Evolutionary conservation across 2,888 invertebrate genomes (phyloP).

Genomic region (Campoletis raptor): DNA sequence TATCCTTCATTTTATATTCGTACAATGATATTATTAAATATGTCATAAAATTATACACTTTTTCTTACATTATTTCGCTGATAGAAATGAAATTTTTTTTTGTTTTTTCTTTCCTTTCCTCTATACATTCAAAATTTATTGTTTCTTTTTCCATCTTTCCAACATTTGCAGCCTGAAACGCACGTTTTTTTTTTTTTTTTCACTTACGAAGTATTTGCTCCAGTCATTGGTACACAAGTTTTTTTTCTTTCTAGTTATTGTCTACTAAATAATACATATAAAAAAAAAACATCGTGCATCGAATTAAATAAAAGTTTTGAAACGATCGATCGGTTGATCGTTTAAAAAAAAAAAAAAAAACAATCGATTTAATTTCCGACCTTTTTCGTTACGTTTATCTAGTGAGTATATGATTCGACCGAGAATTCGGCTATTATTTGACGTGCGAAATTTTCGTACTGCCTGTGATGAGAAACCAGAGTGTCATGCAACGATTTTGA

Average conservation of each 20-base stretch:
- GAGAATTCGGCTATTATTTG: not conserved
- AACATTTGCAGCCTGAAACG: conserved; percentile 59
- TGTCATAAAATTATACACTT: conserved; percentile 63
- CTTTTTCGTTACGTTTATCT: not conserved
- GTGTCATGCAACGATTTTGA: not conserved
- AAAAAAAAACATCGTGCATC: not conserved
- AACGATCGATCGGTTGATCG: not conserved
- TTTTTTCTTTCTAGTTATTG: not conserved
- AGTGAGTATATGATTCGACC: not conserved
- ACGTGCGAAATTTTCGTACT: not conserved
- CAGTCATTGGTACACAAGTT: conserved; percentile 6
- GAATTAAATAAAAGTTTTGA: conserved; percentile 12
- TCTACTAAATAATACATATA: not conserved
- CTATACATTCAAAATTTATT: not conserved
- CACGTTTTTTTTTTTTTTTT: conserved; percentile 15
- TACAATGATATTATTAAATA: conserved; percentile 61
- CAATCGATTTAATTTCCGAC: not conserved
- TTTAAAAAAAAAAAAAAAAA: not conserved
- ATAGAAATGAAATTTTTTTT: conserved; percentile 30
- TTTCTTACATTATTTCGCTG: conserved; percentile 37
- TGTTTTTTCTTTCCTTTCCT: not conserved
- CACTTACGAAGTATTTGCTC: not conserved
- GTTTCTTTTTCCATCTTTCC: conserved; percentile 1
- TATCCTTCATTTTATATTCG: conserved; percentile 58
- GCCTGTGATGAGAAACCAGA: not conserved